A percentile compares a stretch with the other conserved stretches of the same genome.
phyloP scores from a whole-genome alignment of 1,140 invertebrate species.

The Cephus cinctus region DNA sequence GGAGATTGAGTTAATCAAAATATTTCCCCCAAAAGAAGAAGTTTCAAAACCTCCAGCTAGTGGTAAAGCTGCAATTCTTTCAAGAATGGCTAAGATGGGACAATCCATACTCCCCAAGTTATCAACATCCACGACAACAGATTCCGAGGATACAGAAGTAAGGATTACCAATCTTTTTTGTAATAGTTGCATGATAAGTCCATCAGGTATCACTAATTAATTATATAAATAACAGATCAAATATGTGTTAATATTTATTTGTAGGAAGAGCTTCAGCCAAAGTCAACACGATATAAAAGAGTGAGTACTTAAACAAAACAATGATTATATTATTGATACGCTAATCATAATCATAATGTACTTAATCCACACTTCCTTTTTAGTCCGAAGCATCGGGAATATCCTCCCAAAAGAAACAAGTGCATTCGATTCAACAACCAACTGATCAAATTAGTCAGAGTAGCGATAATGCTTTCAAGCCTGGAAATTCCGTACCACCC shows the following conservation, averaged over 20 bases:
- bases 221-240: not conserved
- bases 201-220: not conserved
- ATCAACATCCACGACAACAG: slow-evolving; percentile 35
- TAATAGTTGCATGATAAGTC: not conserved
- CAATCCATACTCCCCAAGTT: slow-evolving; percentile 45
- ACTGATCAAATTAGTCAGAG: slow-evolving; percentile 14
- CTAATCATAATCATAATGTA: slow-evolving; percentile 3
- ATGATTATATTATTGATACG: not conserved
- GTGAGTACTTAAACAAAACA: slow-evolving; percentile 11
- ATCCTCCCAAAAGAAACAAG: slow-evolving; percentile 19
- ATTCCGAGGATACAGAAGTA: slow-evolving; percentile 48
- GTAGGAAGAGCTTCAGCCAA: slow-evolving; percentile 34
- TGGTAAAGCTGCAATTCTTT: slow-evolving; percentile 41
- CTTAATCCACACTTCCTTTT: not conserved
- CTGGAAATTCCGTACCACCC: slow-evolving; percentile 18
- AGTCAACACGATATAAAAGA: slow-evolving; percentile 23
- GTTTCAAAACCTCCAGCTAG: slow-evolving; percentile 18
- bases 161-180: slow-evolving; percentile 6
- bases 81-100: slow-evolving; percentile 49
- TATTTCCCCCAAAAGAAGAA: slow-evolving; percentile 19
- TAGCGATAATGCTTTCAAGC: not conserved
- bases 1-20: slow-evolving; percentile 40
- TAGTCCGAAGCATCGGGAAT: slow-evolving; percentile 26
- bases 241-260: slow-evolving; percentile 12
- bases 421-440: slow-evolving; percentile 12